phyloP scores from a whole-genome alignment of 2,888 invertebrate species.

The Troilus luridus region DNA sequence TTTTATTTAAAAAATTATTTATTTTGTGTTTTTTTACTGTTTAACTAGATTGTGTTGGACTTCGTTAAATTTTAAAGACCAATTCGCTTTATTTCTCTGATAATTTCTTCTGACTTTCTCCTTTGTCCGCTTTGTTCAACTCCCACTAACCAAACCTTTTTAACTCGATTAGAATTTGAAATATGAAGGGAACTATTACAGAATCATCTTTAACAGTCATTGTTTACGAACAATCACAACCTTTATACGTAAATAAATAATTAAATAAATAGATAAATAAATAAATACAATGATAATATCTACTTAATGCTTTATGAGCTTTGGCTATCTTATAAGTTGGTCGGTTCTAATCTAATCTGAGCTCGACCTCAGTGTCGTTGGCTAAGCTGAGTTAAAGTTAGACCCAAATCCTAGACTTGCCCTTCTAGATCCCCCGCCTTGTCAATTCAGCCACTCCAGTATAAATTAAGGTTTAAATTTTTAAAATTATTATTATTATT shows the following conservation, averaged over 20 bases:
- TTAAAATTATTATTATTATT: neutral
- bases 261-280: neutral
- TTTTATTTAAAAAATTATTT: too few relatives aligned
- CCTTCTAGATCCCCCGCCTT: neutral
- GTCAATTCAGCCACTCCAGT: neutral
- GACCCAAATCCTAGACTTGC: neutral
- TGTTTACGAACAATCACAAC: neutral
- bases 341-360: neutral
- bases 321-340: neutral
- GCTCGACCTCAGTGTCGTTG: neutral
- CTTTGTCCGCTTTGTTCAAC: too few relatives aligned
- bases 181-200: neutral
- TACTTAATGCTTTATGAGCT: conserved; percentile 9
- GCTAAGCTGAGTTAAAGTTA: conserved; percentile 17
- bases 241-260: neutral
- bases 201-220: neutral
- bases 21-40: too few relatives aligned
- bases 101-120: too few relatives aligned
- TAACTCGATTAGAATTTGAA: neutral
- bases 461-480: neutral
- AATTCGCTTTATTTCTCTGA: too few relatives aligned
- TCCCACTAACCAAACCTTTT: neutral
- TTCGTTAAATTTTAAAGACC: too few relatives aligned
- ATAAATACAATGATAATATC: neutral
- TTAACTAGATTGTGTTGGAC: too few relatives aligned